Evolutionary conservation across 2,113 vertebrate species (phyloP), one percentile per base, ranked within the genome.

Genomic region (Poeciliopsis occidentalis): DNA sequence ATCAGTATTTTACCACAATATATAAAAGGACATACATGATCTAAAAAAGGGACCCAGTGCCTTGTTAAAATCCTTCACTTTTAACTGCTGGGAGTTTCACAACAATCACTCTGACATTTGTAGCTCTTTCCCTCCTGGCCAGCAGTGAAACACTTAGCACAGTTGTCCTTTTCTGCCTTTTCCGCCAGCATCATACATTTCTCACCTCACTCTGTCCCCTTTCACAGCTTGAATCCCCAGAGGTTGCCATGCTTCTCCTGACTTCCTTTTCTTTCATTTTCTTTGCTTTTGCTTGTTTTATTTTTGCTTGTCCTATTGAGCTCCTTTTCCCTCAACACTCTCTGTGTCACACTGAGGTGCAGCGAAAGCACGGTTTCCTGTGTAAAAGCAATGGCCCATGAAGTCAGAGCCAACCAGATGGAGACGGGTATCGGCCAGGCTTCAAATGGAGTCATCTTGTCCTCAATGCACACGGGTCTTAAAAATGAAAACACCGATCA

Each of bases 71-170:
- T 67, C 78, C 22, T 65, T 24, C 29, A 3, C 27, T 64, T 24
- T 64, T 66, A 71, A 87, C 60, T n/a, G 60, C 63, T 68, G 37
- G 73, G 47, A 70, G 60, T 78, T 76, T 39, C 39, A 29, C 76
- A 51, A 13, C 32, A 22, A 0, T 79, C 63, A 75, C 76, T 75
- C 78, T 73, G 66, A 75, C 80, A 78, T 82, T 86, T 83, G 64
- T 61, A 32, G 10, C 78, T 82, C 75, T 66, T 73, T 60, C 51
- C 79, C 88, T 32, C 5, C 47, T 29, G 76, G 76, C 74, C 65
- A 31, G 64, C 68, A 67, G 47, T 82, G 62, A 88, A 82, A 89
- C 85, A 76, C 85, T 88, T 78, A 82, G 72, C 69, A 75, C 80
- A 78, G 82, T 76, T 79, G 81, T 84, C 74, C 68, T 34, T 72